Percentiles rank a stretch among this genome's conserved stretches.
Conservation (phyloP, 2,113 vertebrate species). For the Gasterosteus nipponicus region DNA sequence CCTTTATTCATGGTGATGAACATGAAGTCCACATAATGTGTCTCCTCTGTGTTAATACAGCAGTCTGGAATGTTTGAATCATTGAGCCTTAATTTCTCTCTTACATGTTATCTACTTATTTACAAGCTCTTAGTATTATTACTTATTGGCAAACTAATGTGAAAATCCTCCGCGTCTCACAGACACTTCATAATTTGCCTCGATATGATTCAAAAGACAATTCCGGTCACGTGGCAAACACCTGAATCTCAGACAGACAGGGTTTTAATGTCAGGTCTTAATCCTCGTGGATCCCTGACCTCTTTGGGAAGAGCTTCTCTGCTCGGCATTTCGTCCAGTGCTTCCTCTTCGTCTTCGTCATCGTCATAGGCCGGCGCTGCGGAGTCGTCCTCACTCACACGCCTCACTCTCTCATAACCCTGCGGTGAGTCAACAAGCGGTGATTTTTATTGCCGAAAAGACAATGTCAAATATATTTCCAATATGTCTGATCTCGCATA, state of each 20-base stretch:
- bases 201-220: not conserved
- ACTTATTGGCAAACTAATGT: too few species aligned
- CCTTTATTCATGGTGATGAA: not conserved
- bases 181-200: not conserved
- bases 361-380: constrained; percentile 84
- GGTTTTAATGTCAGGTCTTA: not conserved
- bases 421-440: constrained; percentile 60
- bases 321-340: constrained; percentile 74
- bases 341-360: constrained; percentile 86
- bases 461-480: not conserved
- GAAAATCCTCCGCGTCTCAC: not conserved
- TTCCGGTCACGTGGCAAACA: too few species aligned
- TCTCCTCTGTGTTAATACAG: not conserved
- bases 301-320: constrained; percentile 82
- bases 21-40: not conserved
- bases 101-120: not conserved
- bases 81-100: not conserved
- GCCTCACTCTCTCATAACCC: constrained; percentile 93
- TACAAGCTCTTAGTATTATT: not conserved
- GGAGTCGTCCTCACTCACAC: constrained; percentile 93
- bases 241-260: not conserved
- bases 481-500: constrained; percentile 66
- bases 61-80: too few species aligned
- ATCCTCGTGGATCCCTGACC: constrained; percentile 72
- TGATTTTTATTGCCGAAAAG: not conserved